phyloP scores from a whole-genome alignment of 2,113 vertebrate species.

The Eurystomus gularis region DNA sequence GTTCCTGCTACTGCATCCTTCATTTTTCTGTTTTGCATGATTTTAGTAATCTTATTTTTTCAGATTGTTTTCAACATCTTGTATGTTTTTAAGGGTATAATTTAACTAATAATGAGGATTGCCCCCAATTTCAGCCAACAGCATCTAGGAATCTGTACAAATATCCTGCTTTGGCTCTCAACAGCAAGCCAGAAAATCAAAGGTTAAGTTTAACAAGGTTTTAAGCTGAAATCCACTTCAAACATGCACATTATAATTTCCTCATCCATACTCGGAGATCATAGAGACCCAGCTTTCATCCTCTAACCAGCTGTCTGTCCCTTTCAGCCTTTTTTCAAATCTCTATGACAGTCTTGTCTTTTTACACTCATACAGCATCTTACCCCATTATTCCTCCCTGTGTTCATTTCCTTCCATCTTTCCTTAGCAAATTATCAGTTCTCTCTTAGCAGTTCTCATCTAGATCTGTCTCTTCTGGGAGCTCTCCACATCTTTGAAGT shows the following conservation, averaged over 20 bases:
- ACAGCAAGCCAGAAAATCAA: neutral
- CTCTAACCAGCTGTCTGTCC: neutral
- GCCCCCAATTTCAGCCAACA: neutral
- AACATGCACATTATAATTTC: neutral
- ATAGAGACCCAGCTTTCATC: neutral
- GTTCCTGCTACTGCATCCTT: neutral
- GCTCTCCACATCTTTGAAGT: neutral
- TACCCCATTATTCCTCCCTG: rapidly evolving
- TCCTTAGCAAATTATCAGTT: neutral
- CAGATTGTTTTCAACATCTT: neutral
- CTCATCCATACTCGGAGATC: neutral
- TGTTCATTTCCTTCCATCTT: neutral
- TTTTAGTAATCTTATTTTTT: neutral
- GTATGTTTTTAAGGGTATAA: neutral
- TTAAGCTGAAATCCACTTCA: neutral
- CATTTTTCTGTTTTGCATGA: neutral
- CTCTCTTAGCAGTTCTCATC: neutral
- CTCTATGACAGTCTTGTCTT: neutral
- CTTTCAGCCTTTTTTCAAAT: neutral
- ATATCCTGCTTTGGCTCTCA: neutral
- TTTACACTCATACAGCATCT: neutral
- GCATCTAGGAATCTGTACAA: neutral
- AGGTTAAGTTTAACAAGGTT: neutral
- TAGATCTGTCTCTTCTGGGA: neutral
- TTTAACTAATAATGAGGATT: neutral